Evolutionary conservation across 2,113 vertebrate genomes (phyloP).

Genomic region (Sminthopsis crassicaudata): DNA sequence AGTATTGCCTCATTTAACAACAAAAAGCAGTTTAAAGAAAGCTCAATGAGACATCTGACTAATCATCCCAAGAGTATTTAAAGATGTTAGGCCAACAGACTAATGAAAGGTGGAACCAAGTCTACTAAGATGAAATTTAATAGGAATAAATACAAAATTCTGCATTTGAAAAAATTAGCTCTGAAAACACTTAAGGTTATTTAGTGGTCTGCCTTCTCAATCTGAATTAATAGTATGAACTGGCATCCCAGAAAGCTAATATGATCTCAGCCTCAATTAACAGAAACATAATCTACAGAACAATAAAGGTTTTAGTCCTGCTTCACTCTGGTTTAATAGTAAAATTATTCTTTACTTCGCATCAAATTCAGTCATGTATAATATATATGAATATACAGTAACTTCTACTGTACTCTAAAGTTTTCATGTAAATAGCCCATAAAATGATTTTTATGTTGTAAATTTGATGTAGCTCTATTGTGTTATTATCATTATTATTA

Average conservation of each 20-base stretch:
- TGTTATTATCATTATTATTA: not conserved
- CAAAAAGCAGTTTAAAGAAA: not conserved
- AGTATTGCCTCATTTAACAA: not conserved
- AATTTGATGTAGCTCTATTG: not conserved
- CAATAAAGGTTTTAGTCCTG: not conserved
- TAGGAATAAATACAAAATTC: not conserved
- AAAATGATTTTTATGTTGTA: not conserved
- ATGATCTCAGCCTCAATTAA: not conserved
- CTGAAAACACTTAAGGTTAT: not conserved
- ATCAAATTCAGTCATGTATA: not conserved
- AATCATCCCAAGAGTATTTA: not conserved
- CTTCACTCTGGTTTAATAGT: not conserved
- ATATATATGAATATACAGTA: not conserved
- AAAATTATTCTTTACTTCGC: not conserved
- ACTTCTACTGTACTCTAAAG: not conserved
- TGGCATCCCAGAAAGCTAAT: not conserved
- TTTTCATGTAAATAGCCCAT: not conserved
- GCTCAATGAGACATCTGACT: not conserved
- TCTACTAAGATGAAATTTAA: not conserved
- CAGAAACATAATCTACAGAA: not conserved
- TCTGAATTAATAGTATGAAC: not conserved
- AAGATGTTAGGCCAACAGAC: not conserved
- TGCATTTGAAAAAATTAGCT: not conserved
- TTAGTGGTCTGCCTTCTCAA: not conserved
- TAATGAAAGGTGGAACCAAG: not conserved